Evolutionary conservation across 1,140 invertebrate genomes (phyloP).

Genomic region (Drosophila ambigua): DNA sequence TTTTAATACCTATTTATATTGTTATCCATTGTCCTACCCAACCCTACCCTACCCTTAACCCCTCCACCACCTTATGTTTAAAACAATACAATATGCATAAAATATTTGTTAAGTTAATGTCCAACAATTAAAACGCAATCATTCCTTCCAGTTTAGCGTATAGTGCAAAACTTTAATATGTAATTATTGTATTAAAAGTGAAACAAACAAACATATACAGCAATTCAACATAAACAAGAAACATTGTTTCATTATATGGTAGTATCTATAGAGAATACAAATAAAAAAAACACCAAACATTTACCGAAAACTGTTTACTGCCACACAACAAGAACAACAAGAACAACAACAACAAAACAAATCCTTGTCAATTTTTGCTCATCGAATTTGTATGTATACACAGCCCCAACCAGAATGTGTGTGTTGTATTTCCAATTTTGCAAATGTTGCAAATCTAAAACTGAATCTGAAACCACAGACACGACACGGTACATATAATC

Average conservation of each 20-base stretch:
- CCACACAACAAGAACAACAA: constrained; percentile 31
- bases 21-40: constrained; percentile 33
- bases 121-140: constrained; percentile 75
- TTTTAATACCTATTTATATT: constrained; percentile 44
- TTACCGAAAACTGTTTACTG: constrained; percentile 56
- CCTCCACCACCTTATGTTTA: constrained; percentile 16
- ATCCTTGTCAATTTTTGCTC: constrained; percentile 70
- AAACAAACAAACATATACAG: constrained; percentile 39
- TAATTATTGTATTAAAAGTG: constrained; percentile 68
- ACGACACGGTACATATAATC: constrained; percentile 1
- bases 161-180: constrained; percentile 70
- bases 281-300: constrained; percentile 17
- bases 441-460: constrained; percentile 45
- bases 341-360: constrained; percentile 4
- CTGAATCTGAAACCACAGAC: constrained; percentile 18
- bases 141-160: constrained; percentile 77
- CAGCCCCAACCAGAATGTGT: constrained; percentile 18
- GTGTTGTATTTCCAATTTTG: constrained; percentile 34
- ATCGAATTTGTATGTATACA: constrained; percentile 54
- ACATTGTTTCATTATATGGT: constrained; percentile 47
- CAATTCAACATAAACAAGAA: constrained; percentile 40
- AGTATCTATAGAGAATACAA: constrained; percentile 1
- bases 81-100: constrained; percentile 30
- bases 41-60: no score
- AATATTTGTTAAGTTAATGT: constrained; percentile 53